These are phyloP conservation scores for Neuroterus valhalla DNA, from an alignment of 1,140 invertebrate species.

Conservation along the genomic window DNA sequence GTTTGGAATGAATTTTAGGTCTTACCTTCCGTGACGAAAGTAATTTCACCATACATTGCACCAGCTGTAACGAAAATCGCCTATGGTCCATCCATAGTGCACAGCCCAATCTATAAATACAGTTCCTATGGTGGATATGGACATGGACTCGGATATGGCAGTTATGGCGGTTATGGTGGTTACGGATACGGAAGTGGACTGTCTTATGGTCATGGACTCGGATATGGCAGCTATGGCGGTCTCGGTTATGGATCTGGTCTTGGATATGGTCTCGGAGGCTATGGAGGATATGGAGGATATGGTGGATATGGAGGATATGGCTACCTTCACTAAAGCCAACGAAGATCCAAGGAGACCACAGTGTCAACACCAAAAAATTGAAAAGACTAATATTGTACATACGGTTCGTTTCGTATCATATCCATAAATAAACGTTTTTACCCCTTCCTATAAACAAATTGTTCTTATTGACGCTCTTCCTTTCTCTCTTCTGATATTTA, in stretches of 20 bases:
- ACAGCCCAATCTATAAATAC: slow-evolving; percentile 50
- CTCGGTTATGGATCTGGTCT: slow-evolving; percentile 42
- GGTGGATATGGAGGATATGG: slow-evolving; percentile 44
- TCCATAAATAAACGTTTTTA: slow-evolving; percentile 24
- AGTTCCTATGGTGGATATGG: slow-evolving; percentile 48
- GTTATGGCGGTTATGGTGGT: slow-evolving; percentile 49
- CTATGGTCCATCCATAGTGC: slow-evolving; percentile 51
- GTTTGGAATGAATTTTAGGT: slow-evolving; percentile 47
- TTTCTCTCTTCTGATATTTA: not conserved
- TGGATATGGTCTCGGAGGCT: slow-evolving; percentile 17
- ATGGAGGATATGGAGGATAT: slow-evolving; percentile 37
- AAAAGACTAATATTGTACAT: slow-evolving; percentile 49
- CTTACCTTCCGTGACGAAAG: slow-evolving; percentile 57
- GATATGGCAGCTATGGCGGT: slow-evolving; percentile 35
- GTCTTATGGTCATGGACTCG: slow-evolving; percentile 20
- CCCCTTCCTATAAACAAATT: slow-evolving; percentile 17
- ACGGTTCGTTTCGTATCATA: slow-evolving; percentile 26
- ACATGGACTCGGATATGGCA: slow-evolving; percentile 44
- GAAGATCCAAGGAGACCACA: slow-evolving; percentile 11
- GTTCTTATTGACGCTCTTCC: not conserved
- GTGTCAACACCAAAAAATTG: slow-evolving; percentile 1
- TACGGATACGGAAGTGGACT: slow-evolving; percentile 54
- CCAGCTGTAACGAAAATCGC: slow-evolving; percentile 52
- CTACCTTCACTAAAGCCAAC: slow-evolving; percentile 39
- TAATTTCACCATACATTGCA: slow-evolving; percentile 53